Conservation (phyloP, 2,888 invertebrate genomes). For the Smittia aterrima region DNA sequence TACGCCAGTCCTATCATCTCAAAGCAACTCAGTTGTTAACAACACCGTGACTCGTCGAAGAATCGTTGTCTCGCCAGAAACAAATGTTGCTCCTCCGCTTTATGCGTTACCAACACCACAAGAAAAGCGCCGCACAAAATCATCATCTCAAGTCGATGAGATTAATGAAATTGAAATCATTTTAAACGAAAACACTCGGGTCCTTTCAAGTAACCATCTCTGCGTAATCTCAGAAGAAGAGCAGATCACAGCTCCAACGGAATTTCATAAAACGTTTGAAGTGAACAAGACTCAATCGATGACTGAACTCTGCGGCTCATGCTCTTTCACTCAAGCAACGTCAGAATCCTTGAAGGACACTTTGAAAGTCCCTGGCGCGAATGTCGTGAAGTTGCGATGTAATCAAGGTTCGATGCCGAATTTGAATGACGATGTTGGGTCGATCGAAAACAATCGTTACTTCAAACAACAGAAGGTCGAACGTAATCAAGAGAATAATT, state of each 20-base stretch:
- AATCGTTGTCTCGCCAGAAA: not conserved
- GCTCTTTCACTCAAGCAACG: not conserved
- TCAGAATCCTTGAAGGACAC: slow-evolving; percentile 31
- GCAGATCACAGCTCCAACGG: not conserved
- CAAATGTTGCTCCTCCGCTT: not conserved
- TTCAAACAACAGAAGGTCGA: slow-evolving; percentile 44
- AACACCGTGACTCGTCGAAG: not conserved
- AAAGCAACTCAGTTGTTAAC: not conserved
- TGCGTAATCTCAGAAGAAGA: not conserved
- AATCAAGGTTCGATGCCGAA: slow-evolving; percentile 54
- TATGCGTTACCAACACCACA: not conserved
- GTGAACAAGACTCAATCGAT: slow-evolving; percentile 20
- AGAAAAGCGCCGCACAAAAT: not conserved
- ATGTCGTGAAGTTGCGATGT: slow-evolving; percentile 42
- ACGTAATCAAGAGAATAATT: slow-evolving; percentile 43
- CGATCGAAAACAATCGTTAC: slow-evolving; percentile 54
- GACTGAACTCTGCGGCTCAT: not conserved
- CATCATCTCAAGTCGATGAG: slow-evolving; percentile 29
- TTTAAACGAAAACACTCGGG: not conserved
- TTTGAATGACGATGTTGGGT: slow-evolving; percentile 50
- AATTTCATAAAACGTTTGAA: slow-evolving; percentile 42
- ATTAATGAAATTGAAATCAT: slow-evolving; percentile 29
- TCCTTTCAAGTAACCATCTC: not conserved
- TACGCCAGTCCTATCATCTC: slow-evolving; percentile 47
- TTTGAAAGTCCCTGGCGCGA: not conserved